Conservation (phyloP, 2,888 invertebrate genomes). For the Standfussiana lucernea region DNA sequence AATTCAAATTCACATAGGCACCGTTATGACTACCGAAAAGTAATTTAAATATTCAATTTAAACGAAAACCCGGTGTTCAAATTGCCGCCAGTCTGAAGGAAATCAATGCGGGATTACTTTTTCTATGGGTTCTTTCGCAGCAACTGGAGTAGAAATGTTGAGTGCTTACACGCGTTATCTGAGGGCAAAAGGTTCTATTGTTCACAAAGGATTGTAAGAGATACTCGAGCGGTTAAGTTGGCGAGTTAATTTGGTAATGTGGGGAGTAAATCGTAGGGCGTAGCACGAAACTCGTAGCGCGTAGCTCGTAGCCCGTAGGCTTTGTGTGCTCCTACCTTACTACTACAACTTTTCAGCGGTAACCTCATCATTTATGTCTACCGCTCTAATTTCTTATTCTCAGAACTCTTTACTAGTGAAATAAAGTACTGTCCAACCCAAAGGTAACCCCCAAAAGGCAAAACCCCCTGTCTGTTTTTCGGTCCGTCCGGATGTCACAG, state of each 20-base stretch:
- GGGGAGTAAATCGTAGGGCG: slow-evolving; percentile 34
- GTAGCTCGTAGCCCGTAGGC: neutral
- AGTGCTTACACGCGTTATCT: slow-evolving; percentile 57
- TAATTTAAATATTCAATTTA: slow-evolving; percentile 72
- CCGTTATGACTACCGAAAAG: slow-evolving; percentile 47
- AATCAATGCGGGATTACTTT: slow-evolving; percentile 69
- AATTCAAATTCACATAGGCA: neutral
- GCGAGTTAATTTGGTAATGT: slow-evolving; percentile 65
- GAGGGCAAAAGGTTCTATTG: slow-evolving; percentile 58
- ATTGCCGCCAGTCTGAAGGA: slow-evolving; percentile 63
- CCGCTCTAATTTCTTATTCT: neutral
- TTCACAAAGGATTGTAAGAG: slow-evolving; percentile 47
- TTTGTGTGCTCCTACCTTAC: neutral
- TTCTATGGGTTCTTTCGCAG: slow-evolving; percentile 55
- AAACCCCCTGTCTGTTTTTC: neutral
- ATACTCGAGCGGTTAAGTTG: slow-evolving; percentile 60
- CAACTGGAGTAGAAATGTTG: slow-evolving; percentile 50
- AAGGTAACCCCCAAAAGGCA: too few species aligned
- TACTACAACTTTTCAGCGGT: neutral
- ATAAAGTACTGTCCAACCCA: neutral
- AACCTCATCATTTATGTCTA: neutral
- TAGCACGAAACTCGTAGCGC: slow-evolving; percentile 5
- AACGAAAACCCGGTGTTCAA: slow-evolving; percentile 65
- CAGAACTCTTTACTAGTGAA: neutral
- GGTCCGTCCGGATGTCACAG: too few species aligned